Percentiles rank a stretch among this genome's conserved stretches.
These are phyloP conservation scores for Falcaria lacertinaria DNA, from an alignment of 2,888 invertebrate species.

Conservation along the genomic window DNA sequence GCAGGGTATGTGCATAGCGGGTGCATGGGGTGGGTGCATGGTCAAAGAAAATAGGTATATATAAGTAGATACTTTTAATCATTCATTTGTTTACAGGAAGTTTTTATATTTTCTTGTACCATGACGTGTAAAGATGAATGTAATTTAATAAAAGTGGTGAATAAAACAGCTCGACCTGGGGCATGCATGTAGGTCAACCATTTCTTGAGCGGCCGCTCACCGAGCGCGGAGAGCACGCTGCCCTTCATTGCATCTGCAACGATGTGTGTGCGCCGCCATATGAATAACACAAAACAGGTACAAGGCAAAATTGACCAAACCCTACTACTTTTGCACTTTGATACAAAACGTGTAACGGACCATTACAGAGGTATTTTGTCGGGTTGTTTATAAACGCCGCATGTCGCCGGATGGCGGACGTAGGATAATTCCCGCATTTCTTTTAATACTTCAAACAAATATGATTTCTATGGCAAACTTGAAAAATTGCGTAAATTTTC, in stretches of 20 bases:
- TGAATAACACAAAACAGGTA: conserved; percentile 15
- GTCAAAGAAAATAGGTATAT: neutral
- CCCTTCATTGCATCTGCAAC: conserved; percentile 70
- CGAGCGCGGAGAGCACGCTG: conserved; percentile 63
- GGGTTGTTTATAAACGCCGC: no score
- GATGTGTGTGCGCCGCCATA: conserved; percentile 45
- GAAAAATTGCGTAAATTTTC: no score
- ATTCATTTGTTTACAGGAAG: neutral
- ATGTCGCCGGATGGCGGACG: no score
- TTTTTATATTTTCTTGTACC: neutral
- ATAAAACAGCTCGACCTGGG: conserved; percentile 72
- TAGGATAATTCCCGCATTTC: no score
- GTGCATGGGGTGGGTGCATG: neutral
- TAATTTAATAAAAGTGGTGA: conserved; percentile 26
- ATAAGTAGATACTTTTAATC: no score
- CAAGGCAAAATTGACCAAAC: conserved; percentile 4
- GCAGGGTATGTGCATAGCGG: neutral
- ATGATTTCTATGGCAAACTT: no score
- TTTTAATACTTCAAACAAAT: no score
- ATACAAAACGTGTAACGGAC: no score
- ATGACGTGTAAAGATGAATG: conserved; percentile 1
- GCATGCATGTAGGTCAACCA: conserved; percentile 79
- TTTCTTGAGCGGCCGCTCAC: conserved; percentile 71
- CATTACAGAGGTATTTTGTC: no score
- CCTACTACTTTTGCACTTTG: no score